A percentile compares a stretch with the other conserved stretches of the same genome.
Evolutionary conservation across 2,888 invertebrate species (phyloP).

Genomic region (Caenorhabditis sp.): DNA sequence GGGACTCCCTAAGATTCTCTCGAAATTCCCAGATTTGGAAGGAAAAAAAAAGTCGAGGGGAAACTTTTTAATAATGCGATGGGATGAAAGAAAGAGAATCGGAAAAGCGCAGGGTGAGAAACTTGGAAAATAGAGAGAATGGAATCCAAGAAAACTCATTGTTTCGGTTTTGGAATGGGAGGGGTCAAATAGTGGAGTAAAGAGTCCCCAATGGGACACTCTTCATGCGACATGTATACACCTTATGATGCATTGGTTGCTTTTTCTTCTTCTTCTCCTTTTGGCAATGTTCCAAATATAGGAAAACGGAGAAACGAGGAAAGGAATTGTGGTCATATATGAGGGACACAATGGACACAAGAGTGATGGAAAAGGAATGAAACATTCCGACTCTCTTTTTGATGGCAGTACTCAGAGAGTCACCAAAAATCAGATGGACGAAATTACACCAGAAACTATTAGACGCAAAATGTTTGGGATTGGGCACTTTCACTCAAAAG

Average conservation of each 20-base stretch:
- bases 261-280: constrained; percentile 4
- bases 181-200: not conserved
- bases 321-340: constrained; percentile 35
- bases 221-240: constrained; percentile 40
- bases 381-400: constrained; percentile 1
- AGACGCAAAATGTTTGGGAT: not conserved
- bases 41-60: constrained; percentile 9
- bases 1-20: not conserved
- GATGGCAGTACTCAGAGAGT: not conserved
- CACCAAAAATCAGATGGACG: constrained; percentile 11
- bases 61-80: constrained; percentile 7
- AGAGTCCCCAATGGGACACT: constrained; percentile 19
- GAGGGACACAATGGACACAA: constrained; percentile 18
- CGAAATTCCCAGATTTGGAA: not conserved
- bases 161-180: constrained; percentile 21
- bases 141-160: constrained; percentile 9
- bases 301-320: not conserved
- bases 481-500: too few species aligned
- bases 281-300: constrained; percentile 43
- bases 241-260: constrained; percentile 39
- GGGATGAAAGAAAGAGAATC: constrained; percentile 16
- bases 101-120: constrained; percentile 14
- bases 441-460: too few species aligned
- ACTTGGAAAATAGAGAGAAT: not conserved
- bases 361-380: constrained; percentile 19